Evolutionary conservation across 2,888 invertebrate species (phyloP).

Genomic region (Drosophila anomelani): DNA sequence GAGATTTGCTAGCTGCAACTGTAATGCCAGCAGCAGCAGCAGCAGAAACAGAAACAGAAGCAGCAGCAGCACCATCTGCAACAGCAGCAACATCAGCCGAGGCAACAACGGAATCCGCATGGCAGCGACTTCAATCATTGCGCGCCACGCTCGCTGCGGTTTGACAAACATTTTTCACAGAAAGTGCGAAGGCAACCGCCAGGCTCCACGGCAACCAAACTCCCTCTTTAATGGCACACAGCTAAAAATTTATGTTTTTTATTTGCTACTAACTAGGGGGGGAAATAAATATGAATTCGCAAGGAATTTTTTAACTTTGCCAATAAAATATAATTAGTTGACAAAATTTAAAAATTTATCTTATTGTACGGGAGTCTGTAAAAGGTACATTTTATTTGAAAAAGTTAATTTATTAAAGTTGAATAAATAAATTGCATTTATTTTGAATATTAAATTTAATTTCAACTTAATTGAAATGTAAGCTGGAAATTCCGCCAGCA

Average conservation of each 20-base stretch:
- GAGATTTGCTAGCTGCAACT: conserved; percentile 54
- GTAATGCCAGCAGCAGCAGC: conserved; percentile 32
- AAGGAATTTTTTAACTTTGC: not conserved
- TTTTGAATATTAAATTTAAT: not conserved
- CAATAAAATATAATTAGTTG: not conserved
- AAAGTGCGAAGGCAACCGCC: conserved; percentile 59
- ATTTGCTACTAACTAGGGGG: no score
- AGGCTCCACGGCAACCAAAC: conserved; percentile 23
- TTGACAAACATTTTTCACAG: conserved; percentile 79
- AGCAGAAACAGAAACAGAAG: not conserved
- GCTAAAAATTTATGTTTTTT: not conserved
- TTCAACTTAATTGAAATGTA: not conserved
- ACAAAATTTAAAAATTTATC: not conserved
- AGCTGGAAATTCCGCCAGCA: not conserved
- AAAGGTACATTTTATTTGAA: not conserved
- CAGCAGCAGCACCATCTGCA: conserved; percentile 31
- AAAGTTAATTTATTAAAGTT: no score
- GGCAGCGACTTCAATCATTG: conserved; percentile 77
- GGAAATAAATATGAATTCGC: not conserved
- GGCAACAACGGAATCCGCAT: conserved; percentile 64
- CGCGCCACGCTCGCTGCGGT: conserved; percentile 72
- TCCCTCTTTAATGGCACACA: conserved; percentile 32
- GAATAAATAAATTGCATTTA: not conserved
- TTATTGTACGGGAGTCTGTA: fast-evolving
- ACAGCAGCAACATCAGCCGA: conserved; percentile 37